Evolutionary conservation across 1,140 invertebrate genomes (phyloP).

Genomic region (Ericerus pela): DNA sequence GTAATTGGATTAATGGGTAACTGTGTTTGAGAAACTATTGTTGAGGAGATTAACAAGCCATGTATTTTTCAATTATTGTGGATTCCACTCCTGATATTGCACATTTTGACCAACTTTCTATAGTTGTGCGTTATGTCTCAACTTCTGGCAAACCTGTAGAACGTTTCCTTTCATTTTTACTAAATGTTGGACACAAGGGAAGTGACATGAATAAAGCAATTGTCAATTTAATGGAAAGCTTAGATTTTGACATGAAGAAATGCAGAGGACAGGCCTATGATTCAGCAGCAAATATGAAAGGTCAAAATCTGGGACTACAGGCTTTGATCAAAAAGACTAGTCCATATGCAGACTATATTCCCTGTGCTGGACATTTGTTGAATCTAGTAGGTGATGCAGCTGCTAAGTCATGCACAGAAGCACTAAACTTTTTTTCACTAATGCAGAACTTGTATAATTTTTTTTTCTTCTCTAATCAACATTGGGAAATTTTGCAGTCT

Average conservation of each 20-base stretch:
- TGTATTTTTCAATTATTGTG: constrained; percentile 15
- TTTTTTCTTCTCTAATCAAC: no score
- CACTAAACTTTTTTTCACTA: constrained; percentile 1
- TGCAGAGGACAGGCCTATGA: constrained; percentile 25
- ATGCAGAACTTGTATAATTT: constrained; percentile 4
- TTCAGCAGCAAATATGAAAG: constrained; percentile 18
- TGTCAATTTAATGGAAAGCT: neutral
- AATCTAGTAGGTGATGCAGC: neutral
- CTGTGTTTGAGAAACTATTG: constrained; percentile 10
- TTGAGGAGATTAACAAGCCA: constrained; percentile 2
- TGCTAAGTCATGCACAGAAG: neutral
- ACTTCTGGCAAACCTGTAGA: constrained; percentile 11
- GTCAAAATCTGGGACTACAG: constrained; percentile 3
- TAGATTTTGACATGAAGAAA: constrained; percentile 14
- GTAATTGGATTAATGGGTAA: constrained; percentile 26
- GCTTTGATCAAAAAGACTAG: constrained; percentile 4
- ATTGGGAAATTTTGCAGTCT: no score
- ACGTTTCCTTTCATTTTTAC: constrained; percentile 4
- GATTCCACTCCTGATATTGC: constrained; percentile 12
- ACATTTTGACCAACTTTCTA: constrained; percentile 12
- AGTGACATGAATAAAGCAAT: neutral
- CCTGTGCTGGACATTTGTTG: neutral
- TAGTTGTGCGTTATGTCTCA: constrained; percentile 11
- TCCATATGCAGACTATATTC: constrained; percentile 2
- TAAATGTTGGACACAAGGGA: constrained; percentile 8